Percentiles rank a stretch among this genome's conserved stretches.
phyloP scores from a whole-genome alignment of 2,888 invertebrate genomes.

The Exocentrus adspersus region DNA sequence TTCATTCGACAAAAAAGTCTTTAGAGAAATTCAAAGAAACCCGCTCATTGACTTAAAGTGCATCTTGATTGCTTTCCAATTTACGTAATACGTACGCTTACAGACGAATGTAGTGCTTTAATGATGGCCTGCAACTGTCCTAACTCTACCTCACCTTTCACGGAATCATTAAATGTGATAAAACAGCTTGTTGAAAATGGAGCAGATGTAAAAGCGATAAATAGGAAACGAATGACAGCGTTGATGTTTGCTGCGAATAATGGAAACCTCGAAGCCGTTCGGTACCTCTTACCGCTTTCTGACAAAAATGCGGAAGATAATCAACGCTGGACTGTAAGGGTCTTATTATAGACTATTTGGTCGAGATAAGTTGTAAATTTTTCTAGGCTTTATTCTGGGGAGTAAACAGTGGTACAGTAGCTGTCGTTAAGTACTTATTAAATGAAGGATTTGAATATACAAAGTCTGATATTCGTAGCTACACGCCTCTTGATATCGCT shows the following conservation, averaged over 20 bases:
- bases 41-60: too few species aligned
- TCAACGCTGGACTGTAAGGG: conserved; percentile 71
- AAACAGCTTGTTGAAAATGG: conserved; percentile 66
- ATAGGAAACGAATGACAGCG: conserved; percentile 71
- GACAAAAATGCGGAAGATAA: conserved; percentile 70
- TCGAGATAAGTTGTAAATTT: neutral
- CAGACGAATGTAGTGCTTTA: conserved; percentile 72
- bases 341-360: too few species aligned
- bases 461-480: conserved; percentile 66
- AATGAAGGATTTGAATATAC: conserved; percentile 65
- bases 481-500: conserved; percentile 68
- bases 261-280: conserved; percentile 66
- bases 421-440: conserved; percentile 68
- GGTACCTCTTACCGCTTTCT: conserved; percentile 66
- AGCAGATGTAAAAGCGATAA: conserved; percentile 67
- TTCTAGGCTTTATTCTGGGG: conserved; percentile 74
- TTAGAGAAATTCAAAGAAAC: too few species aligned
- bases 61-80: too few species aligned
- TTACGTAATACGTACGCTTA: too few species aligned
- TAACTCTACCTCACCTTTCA: conserved; percentile 60
- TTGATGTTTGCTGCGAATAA: conserved; percentile 70
- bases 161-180: conserved; percentile 62
- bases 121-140: conserved; percentile 72
- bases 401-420: conserved; percentile 67
- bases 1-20: too few species aligned